phyloP scores from a whole-genome alignment of 1,140 invertebrate genomes.

The Wasmannia auropunctata region DNA sequence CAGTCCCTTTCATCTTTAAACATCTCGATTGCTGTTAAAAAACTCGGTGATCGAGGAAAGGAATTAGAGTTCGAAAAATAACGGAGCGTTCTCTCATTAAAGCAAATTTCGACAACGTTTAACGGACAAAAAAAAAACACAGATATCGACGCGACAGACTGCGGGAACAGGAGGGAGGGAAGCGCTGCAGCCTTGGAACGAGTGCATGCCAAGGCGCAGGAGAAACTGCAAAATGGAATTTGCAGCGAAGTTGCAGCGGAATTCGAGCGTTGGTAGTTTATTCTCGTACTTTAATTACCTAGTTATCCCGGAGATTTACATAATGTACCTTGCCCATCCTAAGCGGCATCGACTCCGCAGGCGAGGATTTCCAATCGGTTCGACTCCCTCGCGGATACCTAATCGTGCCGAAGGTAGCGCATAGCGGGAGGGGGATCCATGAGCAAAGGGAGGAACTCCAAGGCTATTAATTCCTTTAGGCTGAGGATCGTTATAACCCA shows the following conservation, averaged over 20 bases:
- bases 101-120: slow-evolving; percentile 56
- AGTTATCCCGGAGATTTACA: slow-evolving; percentile 74
- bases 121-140: slow-evolving; percentile 12
- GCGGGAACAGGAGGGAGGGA: background rate
- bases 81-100: slow-evolving; percentile 67
- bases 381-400: slow-evolving; percentile 62
- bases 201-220: background rate
- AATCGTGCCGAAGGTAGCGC: slow-evolving; percentile 55
- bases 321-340: slow-evolving; percentile 69
- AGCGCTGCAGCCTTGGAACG: background rate
- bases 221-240: slow-evolving; percentile 67
- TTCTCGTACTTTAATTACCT: slow-evolving; percentile 76
- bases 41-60: slow-evolving; percentile 27
- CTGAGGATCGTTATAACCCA: slow-evolving; percentile 72
- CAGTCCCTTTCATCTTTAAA: slow-evolving; percentile 38
- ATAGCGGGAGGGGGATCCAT: background rate
- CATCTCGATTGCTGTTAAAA: slow-evolving; percentile 9
- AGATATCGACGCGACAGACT: background rate
- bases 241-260: slow-evolving; percentile 67
- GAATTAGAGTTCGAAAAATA: slow-evolving; percentile 75
- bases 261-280: slow-evolving; percentile 74
- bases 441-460: slow-evolving; percentile 13
- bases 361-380: slow-evolving; percentile 71
- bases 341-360: slow-evolving; percentile 50
- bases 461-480: slow-evolving; percentile 73